A percentile compares a stretch with the other conserved stretches of the same genome.
These are phyloP conservation scores for Drosophila planitibia DNA, from an alignment of 2,888 invertebrate genomes.

Conservation along the genomic window DNA sequence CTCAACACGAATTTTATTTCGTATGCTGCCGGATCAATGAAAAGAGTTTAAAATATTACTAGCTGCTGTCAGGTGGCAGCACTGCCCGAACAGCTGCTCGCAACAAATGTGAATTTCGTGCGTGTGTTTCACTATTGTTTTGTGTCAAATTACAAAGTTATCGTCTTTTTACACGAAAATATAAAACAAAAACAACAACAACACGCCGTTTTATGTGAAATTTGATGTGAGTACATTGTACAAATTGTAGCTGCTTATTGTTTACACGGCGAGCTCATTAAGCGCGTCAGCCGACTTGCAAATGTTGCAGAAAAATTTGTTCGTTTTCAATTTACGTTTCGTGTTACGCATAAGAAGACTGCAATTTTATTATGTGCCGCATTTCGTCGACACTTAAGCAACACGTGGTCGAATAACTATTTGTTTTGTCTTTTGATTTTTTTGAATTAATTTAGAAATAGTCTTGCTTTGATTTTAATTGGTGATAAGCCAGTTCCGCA, in stretches of 20 bases:
- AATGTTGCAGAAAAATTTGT: background rate
- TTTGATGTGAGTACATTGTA: conserved; percentile 22
- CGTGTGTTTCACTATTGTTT: conserved; percentile 19
- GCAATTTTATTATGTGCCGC: background rate
- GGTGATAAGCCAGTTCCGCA: conserved; percentile 29
- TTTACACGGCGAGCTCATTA: background rate
- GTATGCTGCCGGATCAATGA: conserved; percentile 26
- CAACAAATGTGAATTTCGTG: conserved; percentile 6
- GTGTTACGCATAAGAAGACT: conserved; percentile 2
- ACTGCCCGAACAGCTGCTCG: conserved; percentile 32
- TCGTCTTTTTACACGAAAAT: background rate
- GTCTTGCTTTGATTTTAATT: background rate
- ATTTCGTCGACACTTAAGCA: conserved; percentile 28
- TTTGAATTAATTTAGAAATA: background rate
- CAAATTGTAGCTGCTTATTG: conserved; percentile 1
- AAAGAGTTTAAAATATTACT: background rate
- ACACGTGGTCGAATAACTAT: conserved; percentile 10
- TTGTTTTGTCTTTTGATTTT: background rate
- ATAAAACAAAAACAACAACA: background rate
- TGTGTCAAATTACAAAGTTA: conserved; percentile 23
- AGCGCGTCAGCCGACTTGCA: background rate
- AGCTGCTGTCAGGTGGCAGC: conserved; percentile 17
- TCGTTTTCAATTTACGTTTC: conserved; percentile 10
- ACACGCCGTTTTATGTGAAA: background rate
- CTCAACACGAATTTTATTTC: background rate